Evolutionary conservation across 2,113 vertebrate species (phyloP).

Genomic region (Lagopus leucura): DNA sequence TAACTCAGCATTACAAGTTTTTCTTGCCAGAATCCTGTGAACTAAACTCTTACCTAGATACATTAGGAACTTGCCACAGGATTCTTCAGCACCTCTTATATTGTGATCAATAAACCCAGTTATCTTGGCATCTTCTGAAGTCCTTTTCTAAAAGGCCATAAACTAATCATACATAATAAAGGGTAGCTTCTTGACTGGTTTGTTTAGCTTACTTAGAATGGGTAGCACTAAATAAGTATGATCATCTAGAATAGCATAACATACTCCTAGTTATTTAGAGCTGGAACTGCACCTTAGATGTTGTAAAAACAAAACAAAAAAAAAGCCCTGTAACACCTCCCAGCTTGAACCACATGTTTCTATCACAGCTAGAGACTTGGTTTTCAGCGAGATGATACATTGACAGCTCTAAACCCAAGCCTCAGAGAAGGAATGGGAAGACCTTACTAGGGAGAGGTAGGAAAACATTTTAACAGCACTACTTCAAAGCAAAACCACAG

Average conservation of each 20-base stretch:
- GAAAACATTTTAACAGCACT: not conserved
- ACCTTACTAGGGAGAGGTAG: not conserved
- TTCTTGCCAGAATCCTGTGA: not conserved
- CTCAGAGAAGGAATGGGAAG: not conserved
- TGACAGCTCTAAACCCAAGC: not conserved
- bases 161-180: not conserved
- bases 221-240: not conserved
- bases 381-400: not conserved
- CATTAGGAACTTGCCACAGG: not conserved
- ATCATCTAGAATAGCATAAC: not conserved
- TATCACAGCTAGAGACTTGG: not conserved
- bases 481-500: not conserved
- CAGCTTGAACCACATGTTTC: not conserved
- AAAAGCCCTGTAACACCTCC: not conserved
- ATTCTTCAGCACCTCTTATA: not conserved
- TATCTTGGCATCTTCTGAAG: not conserved
- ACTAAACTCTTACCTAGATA: not conserved
- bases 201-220: not conserved
- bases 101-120: not conserved
- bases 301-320: not conserved
- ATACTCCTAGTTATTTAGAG: not conserved
- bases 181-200: not conserved
- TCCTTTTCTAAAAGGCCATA: not conserved
- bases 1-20: not conserved
- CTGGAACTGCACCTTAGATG: rapidly evolving